Conservation (phyloP, 2,888 invertebrate genomes). For the Barypeithes pellucidus region DNA sequence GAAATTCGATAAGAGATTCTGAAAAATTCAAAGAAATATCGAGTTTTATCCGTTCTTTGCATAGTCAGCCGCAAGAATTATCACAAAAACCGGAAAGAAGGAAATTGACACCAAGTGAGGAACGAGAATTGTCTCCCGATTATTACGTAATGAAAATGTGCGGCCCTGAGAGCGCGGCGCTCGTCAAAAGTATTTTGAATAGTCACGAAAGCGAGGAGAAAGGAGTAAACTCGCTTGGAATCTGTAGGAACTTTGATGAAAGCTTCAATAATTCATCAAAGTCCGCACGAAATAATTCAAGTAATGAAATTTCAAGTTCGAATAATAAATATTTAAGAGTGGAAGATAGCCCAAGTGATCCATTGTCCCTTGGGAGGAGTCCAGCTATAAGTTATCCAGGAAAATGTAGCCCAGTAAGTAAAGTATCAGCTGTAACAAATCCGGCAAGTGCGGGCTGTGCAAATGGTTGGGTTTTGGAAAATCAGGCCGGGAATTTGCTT, state of each 20-base stretch:
- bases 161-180: neutral
- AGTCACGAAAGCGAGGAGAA: neutral
- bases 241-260: no score
- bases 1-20: neutral
- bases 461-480: no score
- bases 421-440: no score
- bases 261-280: no score
- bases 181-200: conserved; percentile 1
- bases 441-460: no score
- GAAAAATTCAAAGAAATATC: neutral
- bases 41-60: neutral
- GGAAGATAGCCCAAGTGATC: conserved; percentile 1
- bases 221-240: no score
- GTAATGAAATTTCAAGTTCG: no score
- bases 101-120: neutral
- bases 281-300: no score
- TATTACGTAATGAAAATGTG: conserved; percentile 14
- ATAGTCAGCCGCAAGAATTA: neutral
- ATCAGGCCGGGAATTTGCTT: no score
- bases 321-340: neutral
- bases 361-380: conserved; percentile 1
- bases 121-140: conserved; percentile 1
- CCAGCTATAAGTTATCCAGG: neutral
- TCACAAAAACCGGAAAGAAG: neutral
- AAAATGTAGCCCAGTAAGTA: no score